Base-by-base conservation (phyloP, 2,113 vertebrate species). In the Balaenoptera acutorostrata region DNA sequence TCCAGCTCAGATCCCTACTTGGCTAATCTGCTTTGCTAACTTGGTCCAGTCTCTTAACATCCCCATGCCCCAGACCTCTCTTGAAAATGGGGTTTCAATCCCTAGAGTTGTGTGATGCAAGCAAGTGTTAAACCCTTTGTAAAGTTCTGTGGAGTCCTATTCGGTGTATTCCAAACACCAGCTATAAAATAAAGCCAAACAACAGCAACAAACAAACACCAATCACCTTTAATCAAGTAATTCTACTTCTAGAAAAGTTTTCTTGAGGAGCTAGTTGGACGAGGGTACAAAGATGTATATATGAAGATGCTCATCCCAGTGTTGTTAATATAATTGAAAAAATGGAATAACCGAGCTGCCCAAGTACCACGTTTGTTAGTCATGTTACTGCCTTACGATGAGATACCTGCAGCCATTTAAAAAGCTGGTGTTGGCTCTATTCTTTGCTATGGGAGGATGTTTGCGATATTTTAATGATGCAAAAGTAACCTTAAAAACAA, bases 51-150 rank as follows among this genome's bases (percentile, higher is more conserved):
- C 80, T 52, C 49, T 72, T 81, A 90, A 46, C 27, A 69, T n/a
- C 31, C 31, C 82, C 8, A n/a, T 86, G 77, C 25, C 93, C 96
- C 55, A 85, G 88, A 81, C 72, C 31, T n/a, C 29, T 93, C 96
- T 96, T 90, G 88, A 92, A 97, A 94, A 97, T 75, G 11, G 17
- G 5, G 2, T 88, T 95, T 95, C n/a, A 25, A 25, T 8, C 3
- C 31, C 68, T 75, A 80, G 33, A 90, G 33, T 64, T 66, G 25
- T 71, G 27, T 74, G 31, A 64, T n/a, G 63, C 0, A 39, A 39
- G 18, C 55, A 68, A 83, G 25, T 0, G 5, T 36, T 80, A 80
- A 44, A 36, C 66, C n/a, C 41, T 90, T 72, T 66, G 33, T 41
- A 93, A 77, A 63, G 14, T 75, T 85, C 49, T 57, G 15, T 69